Percentiles rank a stretch among this genome's conserved stretches.
Evolutionary conservation across 2,797 vertebrate species (phyloP).

Genomic region (Sparus aurata): DNA sequence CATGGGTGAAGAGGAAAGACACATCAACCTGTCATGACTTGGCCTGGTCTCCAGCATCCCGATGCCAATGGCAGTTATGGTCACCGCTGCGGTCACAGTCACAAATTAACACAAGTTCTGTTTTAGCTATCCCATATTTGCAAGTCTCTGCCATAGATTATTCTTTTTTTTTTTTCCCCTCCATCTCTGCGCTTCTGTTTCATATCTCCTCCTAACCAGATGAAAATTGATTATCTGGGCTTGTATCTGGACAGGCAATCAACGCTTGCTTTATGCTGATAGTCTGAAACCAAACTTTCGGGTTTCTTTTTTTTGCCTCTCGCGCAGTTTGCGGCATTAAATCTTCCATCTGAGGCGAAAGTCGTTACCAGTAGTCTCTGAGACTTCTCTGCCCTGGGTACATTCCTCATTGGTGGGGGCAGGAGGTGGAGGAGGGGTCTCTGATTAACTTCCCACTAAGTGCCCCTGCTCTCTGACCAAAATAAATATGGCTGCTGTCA

Average conservation of each 20-base stretch:
- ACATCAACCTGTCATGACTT: constrained; percentile 78
- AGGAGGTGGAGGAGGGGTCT: constrained; percentile 43
- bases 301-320: constrained; percentile 68
- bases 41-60: constrained; percentile 44
- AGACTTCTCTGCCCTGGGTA: constrained; percentile 65
- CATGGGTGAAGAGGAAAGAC: constrained; percentile 61
- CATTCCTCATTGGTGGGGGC: constrained; percentile 69
- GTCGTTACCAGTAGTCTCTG: constrained; percentile 76
- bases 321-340: constrained; percentile 64
- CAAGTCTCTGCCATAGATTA: constrained; percentile 44
- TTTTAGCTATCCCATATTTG: constrained; percentile 53
- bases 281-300: constrained; percentile 52
- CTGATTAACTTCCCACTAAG: constrained; percentile 86
- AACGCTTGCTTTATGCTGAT: constrained; percentile 64
- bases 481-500: constrained; percentile 88
- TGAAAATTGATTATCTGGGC: constrained; percentile 56
- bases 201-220: constrained; percentile 47
- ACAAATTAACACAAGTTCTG: constrained; percentile 69
- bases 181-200: constrained; percentile 35
- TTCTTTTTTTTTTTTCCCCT: background rate
- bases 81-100: constrained; percentile 61
- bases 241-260: constrained; percentile 60
- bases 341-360: constrained; percentile 76
- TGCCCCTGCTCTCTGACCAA: constrained; percentile 84
- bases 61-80: constrained; percentile 67